phyloP scores from a whole-genome alignment of 1,140 invertebrate species.

The Formica exsecta region DNA sequence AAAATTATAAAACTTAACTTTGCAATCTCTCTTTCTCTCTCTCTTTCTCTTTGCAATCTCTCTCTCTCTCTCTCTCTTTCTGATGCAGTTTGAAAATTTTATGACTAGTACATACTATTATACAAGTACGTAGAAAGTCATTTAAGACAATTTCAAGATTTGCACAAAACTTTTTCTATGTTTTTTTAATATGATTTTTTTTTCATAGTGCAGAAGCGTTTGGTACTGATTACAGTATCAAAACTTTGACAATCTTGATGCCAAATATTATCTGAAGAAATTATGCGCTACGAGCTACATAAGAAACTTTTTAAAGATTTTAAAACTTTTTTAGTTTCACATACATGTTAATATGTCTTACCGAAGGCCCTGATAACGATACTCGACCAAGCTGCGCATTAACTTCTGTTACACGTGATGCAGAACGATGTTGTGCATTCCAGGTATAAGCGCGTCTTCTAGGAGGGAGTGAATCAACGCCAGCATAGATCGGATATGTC shows the following conservation, averaged over 20 bases:
- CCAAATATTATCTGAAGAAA: too few species aligned
- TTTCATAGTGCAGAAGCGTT: too few species aligned
- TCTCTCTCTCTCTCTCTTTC: background rate
- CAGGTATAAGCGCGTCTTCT: conserved; percentile 82
- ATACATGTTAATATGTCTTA: conserved; percentile 63
- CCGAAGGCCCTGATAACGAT: conserved; percentile 78
- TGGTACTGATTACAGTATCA: too few species aligned
- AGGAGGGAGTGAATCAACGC: conserved; percentile 79
- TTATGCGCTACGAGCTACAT: too few species aligned
- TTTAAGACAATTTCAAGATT: too few species aligned
- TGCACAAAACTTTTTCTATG: too few species aligned
- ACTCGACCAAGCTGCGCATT: conserved; percentile 76
- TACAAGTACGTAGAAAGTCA: too few species aligned
- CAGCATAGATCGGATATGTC: conserved; percentile 84
- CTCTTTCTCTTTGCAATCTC: background rate
- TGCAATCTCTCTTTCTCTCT: background rate
- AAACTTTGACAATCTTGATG: too few species aligned
- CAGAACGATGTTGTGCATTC: conserved; percentile 73
- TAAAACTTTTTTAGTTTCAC: conserved; percentile 23
- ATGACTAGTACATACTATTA: too few species aligned
- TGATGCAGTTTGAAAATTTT: too few species aligned
- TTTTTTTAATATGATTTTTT: too few species aligned
- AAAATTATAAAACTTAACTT: background rate
- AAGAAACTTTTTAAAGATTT: conserved; percentile 47
- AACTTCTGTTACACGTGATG: conserved; percentile 65